phyloP scores from a whole-genome alignment of 2,113 vertebrate species.

The Salvelinus namaycush region DNA sequence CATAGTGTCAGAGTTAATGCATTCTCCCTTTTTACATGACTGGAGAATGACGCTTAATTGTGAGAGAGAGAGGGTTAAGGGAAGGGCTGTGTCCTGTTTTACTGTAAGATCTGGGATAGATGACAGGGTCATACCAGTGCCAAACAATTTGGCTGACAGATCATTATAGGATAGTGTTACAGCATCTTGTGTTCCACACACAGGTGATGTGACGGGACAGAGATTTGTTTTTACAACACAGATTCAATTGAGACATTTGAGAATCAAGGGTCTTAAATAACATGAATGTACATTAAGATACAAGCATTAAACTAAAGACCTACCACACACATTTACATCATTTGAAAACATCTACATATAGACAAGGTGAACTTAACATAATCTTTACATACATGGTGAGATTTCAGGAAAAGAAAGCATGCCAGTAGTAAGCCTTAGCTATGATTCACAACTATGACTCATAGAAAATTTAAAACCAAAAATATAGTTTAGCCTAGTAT shows the following conservation, averaged over 20 bases:
- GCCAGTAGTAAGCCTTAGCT: too few relatives aligned
- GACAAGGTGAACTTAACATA: too few relatives aligned
- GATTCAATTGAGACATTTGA: neutral
- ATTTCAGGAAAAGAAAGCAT: too few relatives aligned
- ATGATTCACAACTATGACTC: too few relatives aligned
- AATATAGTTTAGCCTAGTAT: too few relatives aligned
- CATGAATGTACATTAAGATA: neutral
- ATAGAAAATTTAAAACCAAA: too few relatives aligned
- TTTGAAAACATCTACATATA: too few relatives aligned
- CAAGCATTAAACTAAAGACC: too few relatives aligned
- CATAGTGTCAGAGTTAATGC: slow-evolving; percentile 36
- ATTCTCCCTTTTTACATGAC: slow-evolving; percentile 30
- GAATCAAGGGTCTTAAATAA: neutral
- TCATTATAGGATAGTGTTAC: slow-evolving; percentile 58
- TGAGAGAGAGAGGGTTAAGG: neutral
- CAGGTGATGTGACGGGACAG: neutral
- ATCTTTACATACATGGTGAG: too few relatives aligned
- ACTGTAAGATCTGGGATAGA: slow-evolving; percentile 19
- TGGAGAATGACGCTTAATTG: slow-evolving; percentile 36
- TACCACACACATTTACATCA: too few relatives aligned
- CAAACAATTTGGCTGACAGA: slow-evolving; percentile 41
- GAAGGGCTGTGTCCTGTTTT: slow-evolving; percentile 44
- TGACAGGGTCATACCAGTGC: slow-evolving; percentile 42
- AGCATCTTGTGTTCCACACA: slow-evolving; percentile 37
- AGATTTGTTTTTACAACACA: neutral